phyloP scores from a whole-genome alignment of 1,140 invertebrate genomes.

The Ceratina australensis region DNA sequence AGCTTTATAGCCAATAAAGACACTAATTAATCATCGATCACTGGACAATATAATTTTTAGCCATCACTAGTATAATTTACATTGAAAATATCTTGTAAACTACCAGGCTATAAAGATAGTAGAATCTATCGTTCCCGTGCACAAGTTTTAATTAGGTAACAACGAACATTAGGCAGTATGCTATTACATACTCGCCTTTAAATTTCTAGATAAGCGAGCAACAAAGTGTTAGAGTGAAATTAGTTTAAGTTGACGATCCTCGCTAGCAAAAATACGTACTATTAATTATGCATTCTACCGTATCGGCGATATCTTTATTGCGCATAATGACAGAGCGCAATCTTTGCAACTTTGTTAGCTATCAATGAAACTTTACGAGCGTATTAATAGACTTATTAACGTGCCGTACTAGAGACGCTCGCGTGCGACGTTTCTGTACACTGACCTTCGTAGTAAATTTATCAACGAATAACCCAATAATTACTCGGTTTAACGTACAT shows the following conservation, averaged over 20 bases:
- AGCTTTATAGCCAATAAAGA: slow-evolving; percentile 23
- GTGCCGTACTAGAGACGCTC: not conserved
- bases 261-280: not conserved
- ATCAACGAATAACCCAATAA: too few species aligned
- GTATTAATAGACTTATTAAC: slow-evolving; percentile 30
- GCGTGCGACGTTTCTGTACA: not conserved
- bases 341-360: slow-evolving; percentile 13
- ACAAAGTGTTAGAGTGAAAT: not conserved
- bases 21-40: not conserved
- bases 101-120: not conserved
- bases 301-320: slow-evolving; percentile 19
- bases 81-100: too few species aligned
- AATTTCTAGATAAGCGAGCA: slow-evolving; percentile 6
- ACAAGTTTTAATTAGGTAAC: not conserved
- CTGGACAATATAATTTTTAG: not conserved
- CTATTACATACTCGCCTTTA: not conserved
- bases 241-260: too few species aligned
- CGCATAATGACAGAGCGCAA: slow-evolving; percentile 2
- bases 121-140: not conserved
- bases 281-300: not conserved
- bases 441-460: not conserved
- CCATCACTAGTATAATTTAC: too few species aligned
- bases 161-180: too few species aligned
- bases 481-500: too few species aligned
- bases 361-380: slow-evolving; percentile 24